Evolutionary conservation across 2,113 vertebrate species (phyloP).

Genomic region (Empidonax alnorum): DNA sequence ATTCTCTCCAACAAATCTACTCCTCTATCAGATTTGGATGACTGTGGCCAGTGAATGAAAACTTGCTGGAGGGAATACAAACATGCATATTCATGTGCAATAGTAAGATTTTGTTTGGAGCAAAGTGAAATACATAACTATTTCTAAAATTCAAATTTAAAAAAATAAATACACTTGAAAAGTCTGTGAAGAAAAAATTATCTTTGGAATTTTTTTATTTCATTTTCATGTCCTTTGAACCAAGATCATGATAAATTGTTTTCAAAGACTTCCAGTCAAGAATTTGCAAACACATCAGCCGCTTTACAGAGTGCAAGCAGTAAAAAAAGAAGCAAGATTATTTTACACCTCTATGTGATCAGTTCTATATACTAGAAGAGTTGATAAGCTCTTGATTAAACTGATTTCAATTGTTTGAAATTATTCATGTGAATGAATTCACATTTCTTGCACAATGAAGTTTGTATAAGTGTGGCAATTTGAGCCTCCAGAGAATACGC

Average conservation of each 20-base stretch:
- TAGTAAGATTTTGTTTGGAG: not conserved
- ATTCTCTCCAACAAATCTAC: slow-evolving; percentile 2
- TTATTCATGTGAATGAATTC: not conserved
- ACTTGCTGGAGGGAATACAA: not conserved
- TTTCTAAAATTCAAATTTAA: not conserved
- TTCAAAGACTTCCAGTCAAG: not conserved
- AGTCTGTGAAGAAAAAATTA: not conserved
- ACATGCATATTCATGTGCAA: not conserved
- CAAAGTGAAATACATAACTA: not conserved
- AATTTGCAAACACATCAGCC: not conserved
- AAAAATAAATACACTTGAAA: not conserved
- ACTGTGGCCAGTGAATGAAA: not conserved
- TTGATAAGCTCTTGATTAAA: not conserved
- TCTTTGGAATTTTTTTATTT: not conserved
- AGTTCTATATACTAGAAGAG: not conserved
- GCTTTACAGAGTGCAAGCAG: not conserved
- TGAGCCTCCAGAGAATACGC: not conserved
- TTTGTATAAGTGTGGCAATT: not conserved
- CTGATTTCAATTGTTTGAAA: not conserved
- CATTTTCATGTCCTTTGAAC: not conserved
- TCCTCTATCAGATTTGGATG: not conserved
- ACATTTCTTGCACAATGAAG: not conserved
- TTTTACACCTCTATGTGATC: not conserved
- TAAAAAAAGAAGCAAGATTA: not conserved
- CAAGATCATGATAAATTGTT: not conserved